phyloP scores from a whole-genome alignment of 2,797 vertebrate species.

The Microchirus variegatus region DNA sequence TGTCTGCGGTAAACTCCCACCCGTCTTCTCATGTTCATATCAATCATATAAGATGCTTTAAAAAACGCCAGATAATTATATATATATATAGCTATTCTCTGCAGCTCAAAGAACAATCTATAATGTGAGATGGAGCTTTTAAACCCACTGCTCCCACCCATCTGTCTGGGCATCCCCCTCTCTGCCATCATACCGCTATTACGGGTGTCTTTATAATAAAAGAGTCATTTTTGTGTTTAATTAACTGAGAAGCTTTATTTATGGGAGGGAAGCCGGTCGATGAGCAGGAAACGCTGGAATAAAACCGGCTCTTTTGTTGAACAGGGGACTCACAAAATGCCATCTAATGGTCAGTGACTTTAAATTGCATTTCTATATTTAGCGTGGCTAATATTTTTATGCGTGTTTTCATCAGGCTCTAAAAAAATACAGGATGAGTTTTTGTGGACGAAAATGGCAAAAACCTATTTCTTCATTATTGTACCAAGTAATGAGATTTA shows the following conservation, averaged over 20 bases:
- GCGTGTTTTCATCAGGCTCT: no score
- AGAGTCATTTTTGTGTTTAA: slow-evolving; percentile 55
- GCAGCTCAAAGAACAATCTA: no score
- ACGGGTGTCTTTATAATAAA: slow-evolving; percentile 44
- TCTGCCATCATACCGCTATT: slow-evolving; percentile 22
- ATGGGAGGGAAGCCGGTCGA: slow-evolving; percentile 24
- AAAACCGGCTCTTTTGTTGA: slow-evolving; percentile 34
- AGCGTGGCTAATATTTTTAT: slow-evolving; percentile 2
- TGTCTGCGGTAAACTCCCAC: no score
- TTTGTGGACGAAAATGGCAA: no score
- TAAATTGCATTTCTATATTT: slow-evolving; percentile 43
- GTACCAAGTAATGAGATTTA: no score
- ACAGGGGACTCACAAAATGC: slow-evolving; percentile 22
- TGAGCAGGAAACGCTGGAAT: slow-evolving; percentile 34
- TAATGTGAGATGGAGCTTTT: background rate
- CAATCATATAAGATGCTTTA: no score
- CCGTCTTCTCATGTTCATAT: no score
- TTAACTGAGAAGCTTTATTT: slow-evolving; percentile 65
- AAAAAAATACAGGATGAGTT: no score
- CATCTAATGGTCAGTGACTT: background rate
- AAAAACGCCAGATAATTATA: no score
- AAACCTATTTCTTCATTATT: no score
- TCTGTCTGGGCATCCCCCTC: slow-evolving; percentile 19
- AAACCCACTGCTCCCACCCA: background rate
- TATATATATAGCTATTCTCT: no score